Evolutionary conservation across 2,888 invertebrate genomes (phyloP).

Genomic region (Anticlea derivata): DNA sequence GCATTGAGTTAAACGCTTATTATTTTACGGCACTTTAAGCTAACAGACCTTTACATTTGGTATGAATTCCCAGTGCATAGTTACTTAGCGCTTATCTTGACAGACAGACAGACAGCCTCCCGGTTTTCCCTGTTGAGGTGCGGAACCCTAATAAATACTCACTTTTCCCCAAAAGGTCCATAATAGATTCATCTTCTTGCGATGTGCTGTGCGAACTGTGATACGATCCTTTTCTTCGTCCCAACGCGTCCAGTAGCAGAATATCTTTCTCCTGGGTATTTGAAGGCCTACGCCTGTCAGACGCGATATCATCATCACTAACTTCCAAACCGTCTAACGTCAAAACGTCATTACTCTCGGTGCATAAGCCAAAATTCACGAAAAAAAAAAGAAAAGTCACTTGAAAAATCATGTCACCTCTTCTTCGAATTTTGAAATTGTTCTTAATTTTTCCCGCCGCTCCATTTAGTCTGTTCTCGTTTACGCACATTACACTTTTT

Average conservation of each 20-base stretch:
- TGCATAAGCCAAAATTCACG: conserved; percentile 51
- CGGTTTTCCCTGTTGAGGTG: no score
- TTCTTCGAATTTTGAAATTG: conserved; percentile 69
- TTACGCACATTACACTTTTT: conserved; percentile 57
- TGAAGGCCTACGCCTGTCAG: conserved; percentile 78
- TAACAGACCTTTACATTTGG: no score
- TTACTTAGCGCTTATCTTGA: no score
- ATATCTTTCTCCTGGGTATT: conserved; percentile 90
- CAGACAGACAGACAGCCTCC: no score
- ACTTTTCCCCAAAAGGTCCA: conserved; percentile 94
- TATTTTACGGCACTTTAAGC: no score
- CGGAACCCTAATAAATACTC: conserved; percentile 72
- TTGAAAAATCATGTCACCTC: conserved; percentile 38
- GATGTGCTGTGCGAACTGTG: conserved; percentile 65
- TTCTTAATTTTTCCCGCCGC: conserved; percentile 58
- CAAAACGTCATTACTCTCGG: conserved; percentile 72
- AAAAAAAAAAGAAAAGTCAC: conserved; percentile 47
- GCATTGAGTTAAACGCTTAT: no score
- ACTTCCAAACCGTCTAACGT: conserved; percentile 71
- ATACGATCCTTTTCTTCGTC: conserved; percentile 85
- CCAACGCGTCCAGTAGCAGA: conserved; percentile 88
- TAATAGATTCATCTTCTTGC: conserved; percentile 88
- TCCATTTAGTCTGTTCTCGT: conserved; percentile 49
- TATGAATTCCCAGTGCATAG: no score
- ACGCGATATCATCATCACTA: conserved; percentile 57